phyloP scores from a whole-genome alignment of 2,888 invertebrate species.

The Dendrolimus pini region DNA sequence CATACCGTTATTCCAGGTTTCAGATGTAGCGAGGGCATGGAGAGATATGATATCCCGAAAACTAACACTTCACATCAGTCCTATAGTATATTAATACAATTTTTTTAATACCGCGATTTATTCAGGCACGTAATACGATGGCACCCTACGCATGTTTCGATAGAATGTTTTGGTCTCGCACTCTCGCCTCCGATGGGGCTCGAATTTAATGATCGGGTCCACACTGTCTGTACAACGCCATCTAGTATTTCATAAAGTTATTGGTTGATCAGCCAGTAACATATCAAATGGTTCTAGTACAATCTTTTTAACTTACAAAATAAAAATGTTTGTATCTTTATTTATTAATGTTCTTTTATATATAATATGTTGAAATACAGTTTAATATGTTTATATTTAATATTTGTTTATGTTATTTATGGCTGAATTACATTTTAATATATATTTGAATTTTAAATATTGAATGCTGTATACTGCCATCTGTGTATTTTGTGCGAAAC shows the following conservation, averaged over 20 bases:
- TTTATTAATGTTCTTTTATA: too few relatives aligned
- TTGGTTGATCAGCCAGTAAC: too few relatives aligned
- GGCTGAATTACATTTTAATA: neutral
- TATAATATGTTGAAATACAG: too few relatives aligned
- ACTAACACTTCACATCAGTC: slow-evolving; percentile 51
- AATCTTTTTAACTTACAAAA: too few relatives aligned
- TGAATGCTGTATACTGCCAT: slow-evolving; percentile 16
- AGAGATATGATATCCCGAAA: slow-evolving; percentile 29
- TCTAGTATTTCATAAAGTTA: slow-evolving; percentile 15
- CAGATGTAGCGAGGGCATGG: slow-evolving; percentile 70
- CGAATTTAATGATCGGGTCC: slow-evolving; percentile 43
- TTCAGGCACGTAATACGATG: slow-evolving; percentile 55
- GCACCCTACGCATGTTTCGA: slow-evolving; percentile 51
- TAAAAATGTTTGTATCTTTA: too few relatives aligned
- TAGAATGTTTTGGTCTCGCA: slow-evolving; percentile 58
- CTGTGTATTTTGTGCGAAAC: slow-evolving; percentile 17
- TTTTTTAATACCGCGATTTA: slow-evolving; percentile 34
- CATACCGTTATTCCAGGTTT: slow-evolving; percentile 71
- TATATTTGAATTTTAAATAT: neutral
- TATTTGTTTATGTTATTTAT: too few relatives aligned
- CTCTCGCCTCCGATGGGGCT: slow-evolving; percentile 10
- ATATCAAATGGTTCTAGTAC: too few relatives aligned
- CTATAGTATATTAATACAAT: slow-evolving; percentile 16
- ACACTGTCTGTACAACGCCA: slow-evolving; percentile 26
- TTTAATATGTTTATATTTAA: too few relatives aligned